Percentiles rank a stretch among this genome's conserved stretches.
phyloP scores from a whole-genome alignment of 2,797 vertebrate genomes.

The Ctenochaetus hawaiiensis region DNA sequence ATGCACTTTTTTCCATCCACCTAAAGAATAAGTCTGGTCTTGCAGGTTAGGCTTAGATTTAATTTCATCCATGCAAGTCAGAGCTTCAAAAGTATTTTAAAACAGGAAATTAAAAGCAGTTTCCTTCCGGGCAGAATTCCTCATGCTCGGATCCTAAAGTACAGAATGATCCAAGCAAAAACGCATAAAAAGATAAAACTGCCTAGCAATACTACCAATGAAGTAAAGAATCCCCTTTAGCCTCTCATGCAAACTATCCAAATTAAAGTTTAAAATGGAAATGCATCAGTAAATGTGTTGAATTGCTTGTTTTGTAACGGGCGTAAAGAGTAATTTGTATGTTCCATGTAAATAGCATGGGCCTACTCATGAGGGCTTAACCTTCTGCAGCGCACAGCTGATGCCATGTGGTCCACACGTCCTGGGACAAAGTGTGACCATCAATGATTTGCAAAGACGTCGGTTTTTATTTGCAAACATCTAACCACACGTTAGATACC shows the following conservation, averaged over 20 bases:
- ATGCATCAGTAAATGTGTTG: neutral
- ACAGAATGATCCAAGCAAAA: conserved; percentile 23
- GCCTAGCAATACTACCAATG: conserved; percentile 7
- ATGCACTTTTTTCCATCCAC: too few species aligned
- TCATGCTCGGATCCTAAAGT: conserved; percentile 38
- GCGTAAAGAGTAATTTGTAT: neutral
- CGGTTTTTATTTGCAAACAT: neutral
- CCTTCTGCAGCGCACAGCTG: neutral
- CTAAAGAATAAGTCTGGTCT: too few species aligned
- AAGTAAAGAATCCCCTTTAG: neutral
- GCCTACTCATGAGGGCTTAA: neutral
- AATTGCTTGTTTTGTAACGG: neutral
- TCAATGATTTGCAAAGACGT: neutral
- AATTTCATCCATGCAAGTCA: neutral
- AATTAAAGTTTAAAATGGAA: neutral
- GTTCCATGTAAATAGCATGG: accelerated
- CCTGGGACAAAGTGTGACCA: conserved; percentile 30
- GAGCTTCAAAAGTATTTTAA: neutral
- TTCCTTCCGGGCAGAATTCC: conserved; percentile 59
- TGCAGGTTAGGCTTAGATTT: neutral
- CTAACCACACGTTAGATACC: accelerated
- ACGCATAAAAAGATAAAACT: conserved; percentile 25
- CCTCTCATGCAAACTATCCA: neutral
- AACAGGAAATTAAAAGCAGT: conserved; percentile 63
- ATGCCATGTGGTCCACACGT: neutral